Conservation (phyloP, 2,888 invertebrate species). For the Ennomos quercinarius region DNA sequence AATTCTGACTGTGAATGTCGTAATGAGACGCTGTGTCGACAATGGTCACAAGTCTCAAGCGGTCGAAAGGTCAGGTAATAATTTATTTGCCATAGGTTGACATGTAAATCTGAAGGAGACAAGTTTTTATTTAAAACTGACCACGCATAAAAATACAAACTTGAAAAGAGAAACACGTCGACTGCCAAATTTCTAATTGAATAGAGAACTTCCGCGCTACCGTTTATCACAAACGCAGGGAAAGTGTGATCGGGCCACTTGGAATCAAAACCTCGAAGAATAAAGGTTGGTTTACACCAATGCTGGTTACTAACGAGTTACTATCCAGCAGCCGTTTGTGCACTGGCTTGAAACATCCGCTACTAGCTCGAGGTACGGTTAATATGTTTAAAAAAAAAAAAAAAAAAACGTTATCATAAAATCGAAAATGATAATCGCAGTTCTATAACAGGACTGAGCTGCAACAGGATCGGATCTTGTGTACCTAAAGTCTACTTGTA, state of each 20-base stretch:
- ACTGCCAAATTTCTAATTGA: constrained; percentile 18
- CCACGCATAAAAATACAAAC: neutral
- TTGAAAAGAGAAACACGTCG: constrained; percentile 10
- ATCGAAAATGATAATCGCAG: too few species aligned
- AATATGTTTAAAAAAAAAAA: too few species aligned
- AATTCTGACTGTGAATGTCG: constrained; percentile 11
- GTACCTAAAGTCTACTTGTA: too few species aligned
- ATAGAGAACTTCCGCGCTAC: constrained; percentile 15
- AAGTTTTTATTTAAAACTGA: neutral
- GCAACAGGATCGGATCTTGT: too few species aligned
- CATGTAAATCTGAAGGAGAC: constrained; percentile 1
- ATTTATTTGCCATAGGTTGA: neutral
- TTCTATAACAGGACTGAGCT: too few species aligned
- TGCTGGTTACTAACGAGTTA: neutral
- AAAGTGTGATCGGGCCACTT: constrained; percentile 14
- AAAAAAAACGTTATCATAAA: too few species aligned
- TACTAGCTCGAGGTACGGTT: neutral
- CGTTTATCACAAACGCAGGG: constrained; percentile 17
- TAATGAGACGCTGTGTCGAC: constrained; percentile 4
- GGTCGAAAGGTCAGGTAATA: neutral
- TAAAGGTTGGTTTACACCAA: constrained; percentile 8
- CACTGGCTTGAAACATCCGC: neutral
- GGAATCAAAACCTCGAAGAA: constrained; percentile 13
- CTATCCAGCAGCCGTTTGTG: neutral
- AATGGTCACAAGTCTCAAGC: neutral